Base-by-base conservation (phyloP, 2,888 invertebrate species). In the Drosophila ustulata region DNA sequence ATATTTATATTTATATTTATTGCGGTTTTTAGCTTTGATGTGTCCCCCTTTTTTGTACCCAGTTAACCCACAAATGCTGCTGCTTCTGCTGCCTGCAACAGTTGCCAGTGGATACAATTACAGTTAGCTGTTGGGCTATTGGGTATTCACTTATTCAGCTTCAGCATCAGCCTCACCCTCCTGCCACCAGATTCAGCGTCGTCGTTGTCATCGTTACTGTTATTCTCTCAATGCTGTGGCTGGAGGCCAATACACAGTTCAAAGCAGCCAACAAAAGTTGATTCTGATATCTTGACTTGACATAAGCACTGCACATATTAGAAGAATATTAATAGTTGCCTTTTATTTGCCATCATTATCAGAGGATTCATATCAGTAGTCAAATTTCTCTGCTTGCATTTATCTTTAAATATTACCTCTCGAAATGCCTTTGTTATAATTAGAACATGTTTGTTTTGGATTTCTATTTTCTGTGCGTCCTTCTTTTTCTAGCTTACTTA, bases 11-110 rank as follows among this genome's bases (percentile, higher is more conserved):
- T 23, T 18, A 50, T 64, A 37, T 50, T 62, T 64, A 72, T 75
- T 89, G 89, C 81, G 87, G 89, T 89, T 87, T 78, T 62, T 34
- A 56, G 73, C 81, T 78, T 76, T 86, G 80, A 81, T 70, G 74
- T 67, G 55, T 72, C 49, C 61, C 66, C 55, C 43, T 46, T 70
- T 62, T 56, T 43, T 34, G 26, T 58, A 46, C 51, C 53, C 32
- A 65, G 57, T 58, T 75, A 66, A 51, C 63, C 62, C 61, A 59
- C 75, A 82, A 77, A 56, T 68, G 70, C 50, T 53, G 68, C 66
- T 43, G 67, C 41, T 57, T 59, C 71, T 26, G 64, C 47, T 63
- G 32, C 11, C 63, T 67, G 55, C 56, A 62, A 67, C 51, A 69
- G 74, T 62, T 62, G 57, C 56, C 47, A 45, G 63, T 75, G 79